Conservation (phyloP, 1,140 invertebrate species). For the Drosophila jambulina region DNA sequence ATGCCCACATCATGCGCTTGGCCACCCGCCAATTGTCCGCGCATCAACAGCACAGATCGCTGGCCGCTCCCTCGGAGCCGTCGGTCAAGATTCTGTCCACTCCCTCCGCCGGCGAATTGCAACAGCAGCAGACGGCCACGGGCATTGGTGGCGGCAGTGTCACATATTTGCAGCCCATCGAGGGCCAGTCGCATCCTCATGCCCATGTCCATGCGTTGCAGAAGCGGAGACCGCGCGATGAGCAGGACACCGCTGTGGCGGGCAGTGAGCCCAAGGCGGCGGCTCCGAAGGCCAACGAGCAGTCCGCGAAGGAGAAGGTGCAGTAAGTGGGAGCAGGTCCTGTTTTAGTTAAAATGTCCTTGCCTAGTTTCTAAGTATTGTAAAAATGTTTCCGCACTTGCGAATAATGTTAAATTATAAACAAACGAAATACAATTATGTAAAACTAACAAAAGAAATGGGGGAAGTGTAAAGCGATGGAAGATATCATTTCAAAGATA, state of each 20-base stretch:
- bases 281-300: slow-evolving; percentile 28
- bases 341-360: slow-evolving; percentile 77
- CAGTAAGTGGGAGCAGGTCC: slow-evolving; percentile 26
- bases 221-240: slow-evolving; percentile 71
- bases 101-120: slow-evolving; percentile 59
- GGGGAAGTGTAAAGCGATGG: neutral
- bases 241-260: slow-evolving; percentile 74
- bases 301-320: slow-evolving; percentile 36
- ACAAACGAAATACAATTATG: slow-evolving; percentile 45
- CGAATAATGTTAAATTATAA: slow-evolving; percentile 75
- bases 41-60: slow-evolving; percentile 63
- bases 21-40: slow-evolving; percentile 68
- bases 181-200: slow-evolving; percentile 45
- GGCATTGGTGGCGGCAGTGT: slow-evolving; percentile 72
- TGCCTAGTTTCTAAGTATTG: slow-evolving; percentile 79
- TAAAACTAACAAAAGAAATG: slow-evolving; percentile 16
- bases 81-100: slow-evolving; percentile 77
- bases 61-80: slow-evolving; percentile 70
- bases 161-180: slow-evolving; percentile 73
- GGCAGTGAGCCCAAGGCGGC: slow-evolving; percentile 69
- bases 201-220: slow-evolving; percentile 43
- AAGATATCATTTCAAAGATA: neutral
- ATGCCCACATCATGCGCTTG: slow-evolving; percentile 76
- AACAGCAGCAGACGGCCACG: slow-evolving; percentile 60
- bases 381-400: slow-evolving; percentile 82